A percentile compares a stretch with the other conserved stretches of the same genome.
Conservation (phyloP, 2,888 invertebrate species). For the Encarsia formosa region DNA sequence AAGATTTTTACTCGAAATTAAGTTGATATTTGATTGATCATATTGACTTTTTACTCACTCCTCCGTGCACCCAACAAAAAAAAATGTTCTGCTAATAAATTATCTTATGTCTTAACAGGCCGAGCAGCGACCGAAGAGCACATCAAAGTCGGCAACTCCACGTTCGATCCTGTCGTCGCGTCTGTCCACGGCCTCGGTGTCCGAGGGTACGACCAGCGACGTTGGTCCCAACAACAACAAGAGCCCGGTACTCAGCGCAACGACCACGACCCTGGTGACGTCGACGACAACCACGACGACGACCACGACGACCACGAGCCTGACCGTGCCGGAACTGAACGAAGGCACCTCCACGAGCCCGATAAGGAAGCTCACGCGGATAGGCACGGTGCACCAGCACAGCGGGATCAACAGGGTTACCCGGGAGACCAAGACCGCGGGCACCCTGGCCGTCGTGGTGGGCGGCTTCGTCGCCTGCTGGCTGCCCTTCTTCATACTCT, state of each 20-base stretch:
- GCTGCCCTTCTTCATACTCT: slow-evolving; percentile 83
- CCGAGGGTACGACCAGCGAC: slow-evolving; percentile 19
- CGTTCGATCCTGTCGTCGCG: slow-evolving; percentile 5
- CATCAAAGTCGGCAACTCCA: slow-evolving; percentile 14
- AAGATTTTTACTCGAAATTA: too few relatives aligned
- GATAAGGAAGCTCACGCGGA: slow-evolving; percentile 24
- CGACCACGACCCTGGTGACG: background rate
- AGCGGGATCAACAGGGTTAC: slow-evolving; percentile 52
- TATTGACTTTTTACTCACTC: too few relatives aligned
- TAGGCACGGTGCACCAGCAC: slow-evolving; percentile 38
- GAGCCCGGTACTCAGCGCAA: too few relatives aligned
- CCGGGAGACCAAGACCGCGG: slow-evolving; percentile 83
- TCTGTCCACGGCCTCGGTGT: slow-evolving; percentile 16
- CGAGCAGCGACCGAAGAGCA: slow-evolving; percentile 26
- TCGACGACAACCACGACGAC: background rate
- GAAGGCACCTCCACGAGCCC: too few relatives aligned
- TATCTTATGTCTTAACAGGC: too few relatives aligned
- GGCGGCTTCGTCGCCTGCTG: slow-evolving; percentile 86
- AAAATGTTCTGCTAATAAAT: too few relatives aligned
- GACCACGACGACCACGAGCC: background rate
- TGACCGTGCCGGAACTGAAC: slow-evolving; percentile 1
- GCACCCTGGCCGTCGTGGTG: slow-evolving; percentile 80
- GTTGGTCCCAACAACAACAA: background rate
- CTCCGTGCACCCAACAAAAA: too few relatives aligned
- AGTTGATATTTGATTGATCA: too few relatives aligned